Evolutionary conservation across 2,113 vertebrate genomes (phyloP), one percentile per base, ranked within the genome.

Genomic region (Mirounga angustirostris): DNA sequence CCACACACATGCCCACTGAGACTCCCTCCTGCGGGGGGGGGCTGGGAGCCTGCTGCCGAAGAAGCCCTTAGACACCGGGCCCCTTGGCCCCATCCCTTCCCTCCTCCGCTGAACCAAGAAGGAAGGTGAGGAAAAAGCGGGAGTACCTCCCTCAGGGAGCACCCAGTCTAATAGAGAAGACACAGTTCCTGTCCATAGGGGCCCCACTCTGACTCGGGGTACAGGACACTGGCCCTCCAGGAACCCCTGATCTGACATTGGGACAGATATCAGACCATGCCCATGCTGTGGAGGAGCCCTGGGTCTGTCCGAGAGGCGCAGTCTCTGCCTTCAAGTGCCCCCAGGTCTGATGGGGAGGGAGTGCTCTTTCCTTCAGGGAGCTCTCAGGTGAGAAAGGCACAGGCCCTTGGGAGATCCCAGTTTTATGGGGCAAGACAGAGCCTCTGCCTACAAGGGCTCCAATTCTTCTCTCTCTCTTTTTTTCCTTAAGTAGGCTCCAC

Each of bases 1-100:
- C 97, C 97, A 92, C 97, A 96, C 96, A 97, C 96, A 97, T 59
- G 43, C 97, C 80, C 87, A 67, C 91, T 19, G 46, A 63, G 90
- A 33, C 36, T 46, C 54, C 82, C 84, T 67, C 5, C 61, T 5
- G 4, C 56, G 4, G 36, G 16, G 1, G 1, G 91, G 65, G 36
- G 63, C 58, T 24, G 40, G 50, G 13, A 16, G 21, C 14, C 74
- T 46, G 71, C 71, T 14, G 65, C 9, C 0, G 5, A 50, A 33
- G 33, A 50, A 56, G 46, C 59, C 80, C 26, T 46, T 13, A 15
- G 50, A 65, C 46, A 40, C 2, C 0, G 9, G 65, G 61, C 13
- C 15, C 8, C 36, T 46, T 16, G 40, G 24, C 67, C 36, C 89
- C 40, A 16, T 30, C 46, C 40, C 19, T 74, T 54, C 43, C 33